Conservation (phyloP, 2,888 invertebrate species). For the Heliconius sara region DNA sequence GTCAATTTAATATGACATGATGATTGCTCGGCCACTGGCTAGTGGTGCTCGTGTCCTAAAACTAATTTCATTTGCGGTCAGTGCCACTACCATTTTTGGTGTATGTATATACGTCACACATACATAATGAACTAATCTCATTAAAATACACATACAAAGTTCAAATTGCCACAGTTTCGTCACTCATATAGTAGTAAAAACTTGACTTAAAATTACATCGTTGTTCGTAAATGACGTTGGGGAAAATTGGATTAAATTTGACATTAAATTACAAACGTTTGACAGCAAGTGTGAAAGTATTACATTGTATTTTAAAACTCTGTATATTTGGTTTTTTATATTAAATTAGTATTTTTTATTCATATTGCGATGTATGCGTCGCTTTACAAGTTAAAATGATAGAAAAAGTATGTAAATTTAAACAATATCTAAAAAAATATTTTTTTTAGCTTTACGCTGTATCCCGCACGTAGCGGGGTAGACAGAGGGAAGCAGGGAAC, state of each 20-base stretch:
- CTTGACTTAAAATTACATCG: slow-evolving; percentile 2
- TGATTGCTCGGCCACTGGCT: neutral
- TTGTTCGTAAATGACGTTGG: neutral
- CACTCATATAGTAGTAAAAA: slow-evolving; percentile 10
- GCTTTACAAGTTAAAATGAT: too few species aligned
- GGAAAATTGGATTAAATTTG: slow-evolving; percentile 20
- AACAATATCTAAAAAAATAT: too few species aligned
- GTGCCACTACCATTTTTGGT: slow-evolving; percentile 23
- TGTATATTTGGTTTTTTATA: neutral
- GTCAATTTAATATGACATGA: slow-evolving; percentile 1
- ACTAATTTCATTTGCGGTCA: slow-evolving; percentile 37
- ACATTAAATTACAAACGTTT: slow-evolving; percentile 1
- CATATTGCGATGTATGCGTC: too few species aligned
- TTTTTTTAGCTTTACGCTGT: too few species aligned
- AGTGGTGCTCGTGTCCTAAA: slow-evolving; percentile 21
- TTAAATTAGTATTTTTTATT: neutral
- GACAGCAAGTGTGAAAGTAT: neutral
- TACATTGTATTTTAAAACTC: neutral
- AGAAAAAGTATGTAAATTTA: too few species aligned
- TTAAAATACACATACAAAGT: slow-evolving; percentile 32
- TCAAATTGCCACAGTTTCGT: slow-evolving; percentile 28
- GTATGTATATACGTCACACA: neutral
- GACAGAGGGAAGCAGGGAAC: too few species aligned
- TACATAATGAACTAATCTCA: slow-evolving; percentile 27
- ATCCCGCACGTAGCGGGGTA: too few species aligned